Conservation (phyloP, 2,888 invertebrate species). For the Frankliniella intonsa region DNA sequence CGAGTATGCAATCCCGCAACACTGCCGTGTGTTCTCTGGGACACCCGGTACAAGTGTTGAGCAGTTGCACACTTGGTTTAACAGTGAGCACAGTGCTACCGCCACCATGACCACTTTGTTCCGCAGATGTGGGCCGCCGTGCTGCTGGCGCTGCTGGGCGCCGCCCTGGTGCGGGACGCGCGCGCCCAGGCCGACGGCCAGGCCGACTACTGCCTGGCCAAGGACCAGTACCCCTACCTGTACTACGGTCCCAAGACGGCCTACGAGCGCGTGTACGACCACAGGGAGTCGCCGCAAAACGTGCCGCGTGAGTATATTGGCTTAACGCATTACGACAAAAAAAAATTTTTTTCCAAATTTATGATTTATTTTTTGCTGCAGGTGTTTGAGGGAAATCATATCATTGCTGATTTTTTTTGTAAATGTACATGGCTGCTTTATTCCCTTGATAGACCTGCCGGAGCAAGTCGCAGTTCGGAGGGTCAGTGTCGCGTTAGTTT, state of each 20-base stretch:
- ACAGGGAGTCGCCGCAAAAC: constrained; percentile 56
- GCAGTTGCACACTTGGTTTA: too few relatives aligned
- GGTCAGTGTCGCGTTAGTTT: too few relatives aligned
- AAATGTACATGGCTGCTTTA: too few relatives aligned
- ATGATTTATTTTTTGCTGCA: neutral
- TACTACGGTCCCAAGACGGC: constrained; percentile 71
- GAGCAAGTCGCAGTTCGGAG: too few relatives aligned
- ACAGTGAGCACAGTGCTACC: too few relatives aligned
- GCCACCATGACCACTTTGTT: neutral
- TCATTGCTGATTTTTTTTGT: too few relatives aligned
- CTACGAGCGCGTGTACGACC: constrained; percentile 64
- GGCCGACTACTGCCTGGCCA: constrained; percentile 52
- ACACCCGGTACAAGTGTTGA: too few relatives aligned
- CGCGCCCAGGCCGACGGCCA: neutral
- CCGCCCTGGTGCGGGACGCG: neutral
- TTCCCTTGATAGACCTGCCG: too few relatives aligned
- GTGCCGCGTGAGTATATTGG: constrained; percentile 65
- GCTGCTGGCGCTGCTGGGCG: neutral
- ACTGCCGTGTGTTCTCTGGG: too few relatives aligned
- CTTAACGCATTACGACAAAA: too few relatives aligned
- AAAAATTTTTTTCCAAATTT: too few relatives aligned
- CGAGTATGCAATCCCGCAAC: too few relatives aligned
- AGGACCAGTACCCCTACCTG: constrained; percentile 60
- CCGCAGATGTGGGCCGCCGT: neutral
- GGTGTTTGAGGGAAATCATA: neutral